phyloP scores from a whole-genome alignment of 30 jellyfish, hydroid and myxozoan genomes.

The Hydra vulgaris region DNA sequence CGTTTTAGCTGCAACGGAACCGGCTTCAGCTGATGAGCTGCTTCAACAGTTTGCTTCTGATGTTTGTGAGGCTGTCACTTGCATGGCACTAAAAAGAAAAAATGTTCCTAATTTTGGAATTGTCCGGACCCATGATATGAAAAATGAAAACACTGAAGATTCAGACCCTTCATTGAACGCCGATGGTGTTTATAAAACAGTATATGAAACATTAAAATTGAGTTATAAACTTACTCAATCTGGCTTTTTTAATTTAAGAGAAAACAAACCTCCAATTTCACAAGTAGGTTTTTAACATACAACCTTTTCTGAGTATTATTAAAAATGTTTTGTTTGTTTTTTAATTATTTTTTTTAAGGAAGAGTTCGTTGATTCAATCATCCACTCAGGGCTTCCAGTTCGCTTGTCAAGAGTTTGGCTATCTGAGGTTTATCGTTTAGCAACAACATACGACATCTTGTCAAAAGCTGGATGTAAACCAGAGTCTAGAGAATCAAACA shows the following conservation, averaged over 20 bases:
- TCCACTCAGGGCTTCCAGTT: slow-evolving; percentile 52
- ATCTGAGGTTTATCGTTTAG: slow-evolving; percentile 81
- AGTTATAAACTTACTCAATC: slow-evolving; percentile 43
- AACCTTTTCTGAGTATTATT: not conserved
- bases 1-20: slow-evolving; percentile 69
- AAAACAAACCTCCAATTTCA: slow-evolving; percentile 30
- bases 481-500: slow-evolving; percentile 70
- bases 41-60: slow-evolving; percentile 95
- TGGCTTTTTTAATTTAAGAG: slow-evolving; percentile 61
- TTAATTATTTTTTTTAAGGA: slow-evolving; percentile 38
- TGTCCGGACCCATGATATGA: slow-evolving; percentile 31
- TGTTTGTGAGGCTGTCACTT: slow-evolving; percentile 95
- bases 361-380: slow-evolving; percentile 49
- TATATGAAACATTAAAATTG: slow-evolving; percentile 49
- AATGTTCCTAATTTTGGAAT: slow-evolving; percentile 96
- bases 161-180: slow-evolving; percentile 75
- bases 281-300: slow-evolving; percentile 33
- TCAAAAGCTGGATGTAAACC: slow-evolving; percentile 84
- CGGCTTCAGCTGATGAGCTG: slow-evolving; percentile 84
- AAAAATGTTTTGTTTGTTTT: not conserved
- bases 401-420: slow-evolving; percentile 84
- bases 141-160: slow-evolving; percentile 39
- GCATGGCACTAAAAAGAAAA: slow-evolving; percentile 92
- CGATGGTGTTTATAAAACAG: slow-evolving; percentile 89
- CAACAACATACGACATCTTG: slow-evolving; percentile 81